These are phyloP conservation scores for Littorina saxatilis DNA, from an alignment of 1,140 invertebrate species.

Conservation along the genomic window DNA sequence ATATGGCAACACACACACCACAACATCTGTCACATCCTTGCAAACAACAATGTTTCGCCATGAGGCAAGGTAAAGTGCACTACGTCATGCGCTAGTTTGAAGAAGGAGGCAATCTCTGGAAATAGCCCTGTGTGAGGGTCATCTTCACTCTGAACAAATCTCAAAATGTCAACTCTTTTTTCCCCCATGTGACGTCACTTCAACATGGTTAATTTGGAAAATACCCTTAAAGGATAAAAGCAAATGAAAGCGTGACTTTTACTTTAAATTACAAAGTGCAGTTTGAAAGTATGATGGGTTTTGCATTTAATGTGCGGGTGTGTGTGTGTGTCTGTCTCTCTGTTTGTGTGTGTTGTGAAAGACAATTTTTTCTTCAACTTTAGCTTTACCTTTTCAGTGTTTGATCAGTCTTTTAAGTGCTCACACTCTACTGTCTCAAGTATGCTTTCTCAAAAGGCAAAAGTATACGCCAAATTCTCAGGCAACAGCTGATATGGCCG, in stretches of 20 bases:
- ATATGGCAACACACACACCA: constrained; percentile 91
- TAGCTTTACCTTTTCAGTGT: neutral
- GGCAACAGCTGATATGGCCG: no score
- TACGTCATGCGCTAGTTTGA: neutral
- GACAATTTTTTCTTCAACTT: neutral
- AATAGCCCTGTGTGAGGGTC: no score
- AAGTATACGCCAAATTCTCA: no score
- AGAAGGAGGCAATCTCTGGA: no score
- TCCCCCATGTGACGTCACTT: neutral
- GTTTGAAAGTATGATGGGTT: no score
- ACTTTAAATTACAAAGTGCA: no score
- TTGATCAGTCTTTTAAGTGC: no score
- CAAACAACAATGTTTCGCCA: constrained; percentile 92
- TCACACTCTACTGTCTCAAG: no score
- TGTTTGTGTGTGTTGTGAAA: neutral
- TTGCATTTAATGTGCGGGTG: neutral
- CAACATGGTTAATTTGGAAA: neutral
- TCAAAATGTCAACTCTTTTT: neutral
- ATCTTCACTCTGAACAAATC: neutral
- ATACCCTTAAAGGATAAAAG: neutral
- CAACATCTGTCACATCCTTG: constrained; percentile 88
- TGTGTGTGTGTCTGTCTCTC: neutral
- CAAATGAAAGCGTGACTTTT: no score
- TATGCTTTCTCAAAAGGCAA: no score
- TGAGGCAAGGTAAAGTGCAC: constrained; percentile 73